phyloP scores from a whole-genome alignment of 2,113 vertebrate genomes.

The Hippocampus zosterae region DNA sequence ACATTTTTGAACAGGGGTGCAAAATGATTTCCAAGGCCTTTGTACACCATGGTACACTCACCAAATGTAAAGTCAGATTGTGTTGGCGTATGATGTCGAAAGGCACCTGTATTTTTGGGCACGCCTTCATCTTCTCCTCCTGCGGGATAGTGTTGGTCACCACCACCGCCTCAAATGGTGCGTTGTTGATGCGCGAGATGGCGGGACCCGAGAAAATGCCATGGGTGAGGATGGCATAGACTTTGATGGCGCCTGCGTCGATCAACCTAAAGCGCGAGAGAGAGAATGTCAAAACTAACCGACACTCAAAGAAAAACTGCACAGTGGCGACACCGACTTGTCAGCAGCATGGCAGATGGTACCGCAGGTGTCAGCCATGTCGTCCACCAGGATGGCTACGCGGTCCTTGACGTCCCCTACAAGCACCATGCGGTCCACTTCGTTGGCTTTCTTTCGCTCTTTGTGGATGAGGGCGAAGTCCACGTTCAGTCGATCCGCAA shows the following conservation, averaged over 20 bases:
- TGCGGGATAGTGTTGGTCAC: slow-evolving; percentile 96
- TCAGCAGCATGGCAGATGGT: slow-evolving; percentile 92
- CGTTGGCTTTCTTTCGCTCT: slow-evolving; percentile 92
- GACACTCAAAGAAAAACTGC: too few relatives aligned
- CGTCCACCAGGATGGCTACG: slow-evolving; percentile 90
- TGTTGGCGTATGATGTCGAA: not conserved
- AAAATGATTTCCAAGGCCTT: too few relatives aligned
- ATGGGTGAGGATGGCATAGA: slow-evolving; percentile 93
- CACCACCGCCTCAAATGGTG: slow-evolving; percentile 89
- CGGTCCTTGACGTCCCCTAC: slow-evolving; percentile 91
- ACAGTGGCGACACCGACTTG: slow-evolving; percentile 71
- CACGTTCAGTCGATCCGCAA: slow-evolving; percentile 90
- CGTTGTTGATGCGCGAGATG: slow-evolving; percentile 90
- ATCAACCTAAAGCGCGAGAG: slow-evolving; percentile 71
- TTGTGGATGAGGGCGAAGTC: slow-evolving; percentile 96
- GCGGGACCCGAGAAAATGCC: slow-evolving; percentile 95
- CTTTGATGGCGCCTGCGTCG: slow-evolving; percentile 87
- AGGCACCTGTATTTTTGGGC: slow-evolving; percentile 90
- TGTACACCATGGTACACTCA: too few relatives aligned
- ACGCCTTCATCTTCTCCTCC: slow-evolving; percentile 93
- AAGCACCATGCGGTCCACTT: slow-evolving; percentile 94
- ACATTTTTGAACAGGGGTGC: too few relatives aligned
- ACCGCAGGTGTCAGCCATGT: slow-evolving; percentile 95
- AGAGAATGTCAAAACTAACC: not conserved
- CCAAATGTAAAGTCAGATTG: not conserved